Base-by-base conservation (phyloP, 2,113 vertebrate genomes). In the Solenodon paradoxus region DNA sequence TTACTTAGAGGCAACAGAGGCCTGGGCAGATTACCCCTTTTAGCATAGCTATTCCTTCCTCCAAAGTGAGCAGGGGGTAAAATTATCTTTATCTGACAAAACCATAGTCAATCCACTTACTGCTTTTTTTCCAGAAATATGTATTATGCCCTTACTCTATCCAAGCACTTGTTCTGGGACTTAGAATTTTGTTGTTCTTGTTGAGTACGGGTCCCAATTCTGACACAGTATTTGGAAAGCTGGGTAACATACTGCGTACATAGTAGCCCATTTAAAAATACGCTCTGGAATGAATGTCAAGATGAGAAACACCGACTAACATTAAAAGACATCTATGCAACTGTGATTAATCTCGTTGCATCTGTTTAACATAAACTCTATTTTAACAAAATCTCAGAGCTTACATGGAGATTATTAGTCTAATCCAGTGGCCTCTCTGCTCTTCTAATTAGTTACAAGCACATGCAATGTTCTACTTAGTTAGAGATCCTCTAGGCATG, bases 241-340 rank as follows among this genome's bases (percentile, higher is more conserved):
- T 94, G 85, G 53, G 30, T 40, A 66, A 78, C 74, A 78, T 26
- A 40, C 38, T 78, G 19, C 90, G 26, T 12, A 64, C 22, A 75
- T 40, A 51, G 66, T 28, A 51, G 40, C 22, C 40, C 81, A 15
- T 53, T 94, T 81, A 77, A 88, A 97, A 96, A 68, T 88, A 79
- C n/a, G 35, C 71, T 94, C 85, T 88, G 53, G 49, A 88, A 90
- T 26, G 28, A 95, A 90, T 84, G 32, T 32, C 79, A 95, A 78
- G 75, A 57, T 32, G 49, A 63, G n/a, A 88, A 68, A 59, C 22
- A 90, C 10, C 53, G 86, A 66, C 26, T 72, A 61, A 79, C 15
- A 79, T 88, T 79, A 75, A 61, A n/a, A 55, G 47, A 90, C 75
- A 15, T 22, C n/a, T 85, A 53, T 66, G 45, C 49, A 95, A 74